Evolutionary conservation across 1,140 invertebrate genomes (phyloP).

Genomic region (Apocrypta bakeri): DNA sequence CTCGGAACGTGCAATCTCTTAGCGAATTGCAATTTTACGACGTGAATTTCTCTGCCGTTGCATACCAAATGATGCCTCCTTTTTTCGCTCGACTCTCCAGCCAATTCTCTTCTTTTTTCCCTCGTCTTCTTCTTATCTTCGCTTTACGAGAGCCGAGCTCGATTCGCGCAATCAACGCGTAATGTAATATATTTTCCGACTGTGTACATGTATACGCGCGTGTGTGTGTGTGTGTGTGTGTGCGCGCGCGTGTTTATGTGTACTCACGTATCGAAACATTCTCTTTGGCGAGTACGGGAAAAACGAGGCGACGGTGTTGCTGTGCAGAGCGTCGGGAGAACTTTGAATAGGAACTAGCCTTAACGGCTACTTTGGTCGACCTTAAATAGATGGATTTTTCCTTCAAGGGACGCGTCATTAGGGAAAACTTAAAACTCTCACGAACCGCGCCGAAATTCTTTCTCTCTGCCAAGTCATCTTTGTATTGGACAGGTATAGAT

Average conservation of each 20-base stretch:
- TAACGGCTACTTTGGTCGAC: not conserved
- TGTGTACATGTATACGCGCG: not conserved
- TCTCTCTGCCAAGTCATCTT: not conserved
- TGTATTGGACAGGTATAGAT: too few relatives aligned
- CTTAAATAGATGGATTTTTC: constrained; percentile 17
- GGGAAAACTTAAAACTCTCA: not conserved
- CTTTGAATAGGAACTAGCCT: not conserved
- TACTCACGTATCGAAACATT: constrained; percentile 38
- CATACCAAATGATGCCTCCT: not conserved
- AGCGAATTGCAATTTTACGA: constrained; percentile 19
- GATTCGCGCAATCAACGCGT: not conserved
- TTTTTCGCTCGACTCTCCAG: not conserved
- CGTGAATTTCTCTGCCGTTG: not conserved
- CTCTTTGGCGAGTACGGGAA: not conserved
- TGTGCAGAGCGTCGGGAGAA: not conserved
- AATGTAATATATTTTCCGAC: not conserved
- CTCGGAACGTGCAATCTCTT: not conserved
- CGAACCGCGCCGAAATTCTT: constrained; percentile 12
- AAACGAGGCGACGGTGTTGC: not conserved
- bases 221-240: too few relatives aligned
- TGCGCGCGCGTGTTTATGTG: too few relatives aligned
- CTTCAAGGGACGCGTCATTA: not conserved
- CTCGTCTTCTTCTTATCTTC: not conserved
- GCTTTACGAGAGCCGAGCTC: too few relatives aligned
- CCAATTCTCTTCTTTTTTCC: too few relatives aligned